Evolutionary conservation across 1,140 invertebrate genomes (phyloP).

Genomic region (Oscheius sp.): DNA sequence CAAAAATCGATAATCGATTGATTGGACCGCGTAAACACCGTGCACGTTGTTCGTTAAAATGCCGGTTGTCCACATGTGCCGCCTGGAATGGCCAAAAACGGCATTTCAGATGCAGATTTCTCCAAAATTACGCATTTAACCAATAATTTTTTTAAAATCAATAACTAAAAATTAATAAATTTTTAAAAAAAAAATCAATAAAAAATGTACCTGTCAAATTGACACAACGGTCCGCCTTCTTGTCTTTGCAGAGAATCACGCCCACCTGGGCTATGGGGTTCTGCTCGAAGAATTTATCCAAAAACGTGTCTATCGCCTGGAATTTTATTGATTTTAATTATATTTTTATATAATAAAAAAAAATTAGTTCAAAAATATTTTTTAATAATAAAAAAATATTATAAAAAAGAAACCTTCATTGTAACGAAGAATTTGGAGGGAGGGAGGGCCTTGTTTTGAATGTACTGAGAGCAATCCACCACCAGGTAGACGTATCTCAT

Average conservation of each 20-base stretch:
- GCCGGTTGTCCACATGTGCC: too few species aligned
- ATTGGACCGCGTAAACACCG: too few species aligned
- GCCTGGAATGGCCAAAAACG: too few species aligned
- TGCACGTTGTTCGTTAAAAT: too few species aligned
- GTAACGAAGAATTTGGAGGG: constrained; percentile 75
- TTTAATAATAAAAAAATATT: neutral
- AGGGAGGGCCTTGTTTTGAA: constrained; percentile 89
- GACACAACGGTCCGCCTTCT: constrained; percentile 84
- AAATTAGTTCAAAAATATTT: neutral
- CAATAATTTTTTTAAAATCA: neutral
- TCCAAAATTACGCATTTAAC: too few species aligned
- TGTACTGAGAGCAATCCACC: constrained; percentile 86
- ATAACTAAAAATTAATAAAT: too few species aligned
- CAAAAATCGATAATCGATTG: too few species aligned
- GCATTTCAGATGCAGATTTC: too few species aligned
- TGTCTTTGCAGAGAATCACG: constrained; percentile 84
- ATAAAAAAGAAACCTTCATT: constrained; percentile 53
- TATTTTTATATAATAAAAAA: constrained; percentile 9
- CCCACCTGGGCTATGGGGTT: constrained; percentile 97
- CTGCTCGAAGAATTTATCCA: constrained; percentile 95
- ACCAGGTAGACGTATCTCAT: constrained; percentile 82
- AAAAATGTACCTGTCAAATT: constrained; percentile 73
- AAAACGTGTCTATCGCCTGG: constrained; percentile 84
- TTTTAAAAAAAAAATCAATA: too few species aligned
- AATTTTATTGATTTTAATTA: neutral